Evolutionary conservation across 2,797 vertebrate species (phyloP).

Genomic region (Enteromius afrohamiltoni): DNA sequence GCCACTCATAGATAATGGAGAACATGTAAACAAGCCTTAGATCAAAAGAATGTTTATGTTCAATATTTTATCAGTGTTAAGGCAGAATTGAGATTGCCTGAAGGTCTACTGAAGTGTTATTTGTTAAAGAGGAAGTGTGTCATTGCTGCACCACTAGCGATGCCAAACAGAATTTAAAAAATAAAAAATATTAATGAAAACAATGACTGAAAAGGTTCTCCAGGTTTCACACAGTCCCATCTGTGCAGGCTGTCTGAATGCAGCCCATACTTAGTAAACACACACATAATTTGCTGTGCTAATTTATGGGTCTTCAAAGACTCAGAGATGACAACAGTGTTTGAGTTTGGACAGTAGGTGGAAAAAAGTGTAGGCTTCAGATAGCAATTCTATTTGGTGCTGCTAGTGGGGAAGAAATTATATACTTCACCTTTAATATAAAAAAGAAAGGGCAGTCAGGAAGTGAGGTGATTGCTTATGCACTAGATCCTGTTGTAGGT

Average conservation of each 20-base stretch:
- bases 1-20: slow-evolving; percentile 29
- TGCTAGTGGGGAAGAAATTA: neutral
- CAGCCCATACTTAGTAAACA: neutral
- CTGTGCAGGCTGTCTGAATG: neutral
- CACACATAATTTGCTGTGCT: neutral
- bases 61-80: slow-evolving; percentile 18
- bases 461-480: neutral
- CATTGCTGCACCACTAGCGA: neutral
- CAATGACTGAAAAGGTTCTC: neutral
- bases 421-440: neutral
- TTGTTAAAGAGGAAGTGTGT: neutral
- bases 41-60: slow-evolving; percentile 27
- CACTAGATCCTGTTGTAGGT: neutral
- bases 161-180: neutral
- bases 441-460: slow-evolving; percentile 5
- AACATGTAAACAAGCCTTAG: slow-evolving; percentile 17
- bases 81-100: slow-evolving; percentile 15
- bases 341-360: neutral
- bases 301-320: neutral
- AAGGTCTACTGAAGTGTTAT: neutral
- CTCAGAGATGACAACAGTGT: neutral
- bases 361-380: neutral
- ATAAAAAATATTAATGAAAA: neutral
- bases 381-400: neutral
- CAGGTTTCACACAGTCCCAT: neutral